Conservation (phyloP, 23 tunicate genomes). For the Oikopleura vanhoeffeni region DNA sequence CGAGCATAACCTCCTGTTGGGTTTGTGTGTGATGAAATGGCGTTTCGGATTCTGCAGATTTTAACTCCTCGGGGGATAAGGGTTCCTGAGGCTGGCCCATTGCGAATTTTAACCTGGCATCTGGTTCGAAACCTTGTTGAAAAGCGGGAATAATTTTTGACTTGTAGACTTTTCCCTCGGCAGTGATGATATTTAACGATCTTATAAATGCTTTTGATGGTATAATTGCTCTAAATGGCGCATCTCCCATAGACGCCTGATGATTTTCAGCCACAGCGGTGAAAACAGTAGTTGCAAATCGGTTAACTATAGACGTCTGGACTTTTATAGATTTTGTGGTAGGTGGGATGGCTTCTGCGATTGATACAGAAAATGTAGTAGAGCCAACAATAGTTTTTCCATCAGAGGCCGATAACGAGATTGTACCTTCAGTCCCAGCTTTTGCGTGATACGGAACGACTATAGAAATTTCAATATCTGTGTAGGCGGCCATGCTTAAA, state of each 20-base stretch:
- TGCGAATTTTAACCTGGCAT: neutral
- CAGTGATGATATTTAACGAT: neutral
- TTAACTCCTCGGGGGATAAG: neutral
- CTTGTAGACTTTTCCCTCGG: neutral
- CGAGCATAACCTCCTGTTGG: neutral
- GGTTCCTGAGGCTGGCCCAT: neutral
- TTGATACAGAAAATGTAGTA: neutral
- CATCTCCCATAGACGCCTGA: neutral
- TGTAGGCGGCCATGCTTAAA: neutral
- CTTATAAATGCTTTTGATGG: neutral
- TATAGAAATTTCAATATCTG: neutral
- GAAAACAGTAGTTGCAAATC: neutral
- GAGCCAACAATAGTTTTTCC: constrained; percentile 3
- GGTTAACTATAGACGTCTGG: neutral
- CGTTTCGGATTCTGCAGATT: neutral
- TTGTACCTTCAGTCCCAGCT: neutral
- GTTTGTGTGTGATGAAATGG: neutral
- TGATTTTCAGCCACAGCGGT: neutral
- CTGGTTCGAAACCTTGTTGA: neutral
- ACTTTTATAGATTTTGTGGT: neutral
- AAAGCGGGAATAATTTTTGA: neutral
- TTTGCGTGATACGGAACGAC: neutral
- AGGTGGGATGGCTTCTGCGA: neutral
- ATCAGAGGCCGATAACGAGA: neutral
- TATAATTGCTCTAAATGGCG: neutral